phyloP scores from a whole-genome alignment of 2,113 vertebrate species.

The Sapayoa aenigma region DNA sequence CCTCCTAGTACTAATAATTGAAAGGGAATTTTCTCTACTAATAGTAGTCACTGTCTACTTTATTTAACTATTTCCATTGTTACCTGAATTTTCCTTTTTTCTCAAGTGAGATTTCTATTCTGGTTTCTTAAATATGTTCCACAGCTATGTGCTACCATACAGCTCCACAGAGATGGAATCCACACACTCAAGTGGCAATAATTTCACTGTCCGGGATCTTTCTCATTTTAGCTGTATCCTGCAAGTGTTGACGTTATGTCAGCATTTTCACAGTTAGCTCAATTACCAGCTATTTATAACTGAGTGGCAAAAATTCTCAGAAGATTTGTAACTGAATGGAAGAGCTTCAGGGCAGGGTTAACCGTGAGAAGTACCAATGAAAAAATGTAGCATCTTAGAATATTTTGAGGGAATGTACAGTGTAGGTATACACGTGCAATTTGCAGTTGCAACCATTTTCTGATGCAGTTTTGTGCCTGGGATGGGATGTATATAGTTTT shows the following conservation, averaged over 20 bases:
- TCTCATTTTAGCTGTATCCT: not conserved
- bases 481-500: not conserved
- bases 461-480: not conserved
- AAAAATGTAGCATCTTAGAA: not conserved
- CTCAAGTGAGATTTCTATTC: not conserved
- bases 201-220: not conserved
- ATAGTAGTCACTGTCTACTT: not conserved
- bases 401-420: not conserved
- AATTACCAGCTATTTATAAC: not conserved
- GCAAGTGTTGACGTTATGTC: not conserved
- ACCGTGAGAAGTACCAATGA: not conserved
- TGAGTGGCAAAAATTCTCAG: not conserved
- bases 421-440: not conserved
- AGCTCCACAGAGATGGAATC: not conserved
- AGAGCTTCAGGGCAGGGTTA: not conserved
- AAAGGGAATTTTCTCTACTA: not conserved
- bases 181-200: not conserved
- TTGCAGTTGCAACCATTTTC: not conserved
- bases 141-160: fast-evolving
- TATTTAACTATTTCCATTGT: not conserved
- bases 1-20: not conserved
- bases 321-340: not conserved
- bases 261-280: slow-evolving; percentile 6
- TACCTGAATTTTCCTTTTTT: not conserved
- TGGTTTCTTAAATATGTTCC: not conserved